Conservation (phyloP, 2,113 vertebrate genomes). For the Sisor rabdophorus region DNA sequence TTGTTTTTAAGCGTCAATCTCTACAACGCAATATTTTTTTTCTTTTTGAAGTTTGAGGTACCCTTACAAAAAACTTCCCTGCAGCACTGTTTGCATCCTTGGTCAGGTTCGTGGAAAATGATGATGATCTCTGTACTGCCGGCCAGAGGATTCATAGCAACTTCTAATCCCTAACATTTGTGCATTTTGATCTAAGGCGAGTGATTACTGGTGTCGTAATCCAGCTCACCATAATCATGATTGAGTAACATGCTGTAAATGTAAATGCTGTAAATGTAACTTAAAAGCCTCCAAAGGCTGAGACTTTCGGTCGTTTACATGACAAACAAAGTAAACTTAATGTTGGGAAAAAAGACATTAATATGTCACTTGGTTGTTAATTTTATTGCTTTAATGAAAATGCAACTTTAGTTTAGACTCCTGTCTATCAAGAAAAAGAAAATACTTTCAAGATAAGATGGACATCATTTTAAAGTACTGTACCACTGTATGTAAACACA, state of each 20-base stretch:
- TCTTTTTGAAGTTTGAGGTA: neutral
- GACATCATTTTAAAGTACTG: too few relatives aligned
- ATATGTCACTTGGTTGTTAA: too few relatives aligned
- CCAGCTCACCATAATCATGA: neutral
- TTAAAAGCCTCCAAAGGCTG: neutral
- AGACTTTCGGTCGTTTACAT: too few relatives aligned
- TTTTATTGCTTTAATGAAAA: too few relatives aligned
- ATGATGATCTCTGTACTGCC: neutral
- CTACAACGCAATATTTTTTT: conserved; percentile 17
- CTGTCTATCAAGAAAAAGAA: neutral
- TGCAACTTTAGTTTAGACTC: too few relatives aligned
- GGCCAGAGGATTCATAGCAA: conserved; percentile 1
- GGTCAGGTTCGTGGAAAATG: neutral
- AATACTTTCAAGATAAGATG: neutral
- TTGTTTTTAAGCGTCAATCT: conserved; percentile 18
- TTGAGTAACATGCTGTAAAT: too few relatives aligned
- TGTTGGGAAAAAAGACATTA: too few relatives aligned
- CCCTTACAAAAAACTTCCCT: neutral
- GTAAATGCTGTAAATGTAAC: too few relatives aligned
- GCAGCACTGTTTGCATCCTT: neutral
- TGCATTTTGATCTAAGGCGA: neutral
- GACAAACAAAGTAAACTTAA: too few relatives aligned
- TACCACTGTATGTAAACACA: too few relatives aligned
- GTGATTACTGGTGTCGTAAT: neutral
- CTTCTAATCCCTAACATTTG: neutral